Conservation (phyloP, 2,888 invertebrate species). For the Altica lythri region DNA sequence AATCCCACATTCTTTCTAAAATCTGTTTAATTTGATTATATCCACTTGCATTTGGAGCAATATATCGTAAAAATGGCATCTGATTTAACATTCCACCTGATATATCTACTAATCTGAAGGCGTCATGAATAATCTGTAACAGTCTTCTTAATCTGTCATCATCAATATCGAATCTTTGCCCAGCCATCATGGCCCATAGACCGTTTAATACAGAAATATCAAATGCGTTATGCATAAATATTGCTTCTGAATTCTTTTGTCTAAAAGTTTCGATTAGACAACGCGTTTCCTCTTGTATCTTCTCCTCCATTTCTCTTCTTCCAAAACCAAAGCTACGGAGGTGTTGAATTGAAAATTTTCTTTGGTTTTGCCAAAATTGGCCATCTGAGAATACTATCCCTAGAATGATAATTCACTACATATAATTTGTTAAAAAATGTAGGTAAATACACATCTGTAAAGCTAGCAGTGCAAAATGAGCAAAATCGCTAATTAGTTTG, state of each 20-base stretch:
- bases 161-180: slow-evolving; percentile 62
- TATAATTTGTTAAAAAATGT: no score
- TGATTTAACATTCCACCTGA: slow-evolving; percentile 72
- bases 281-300: slow-evolving; percentile 63
- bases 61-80: slow-evolving; percentile 68
- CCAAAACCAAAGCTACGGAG: slow-evolving; percentile 69
- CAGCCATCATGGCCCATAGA: slow-evolving; percentile 73
- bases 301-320: slow-evolving; percentile 64
- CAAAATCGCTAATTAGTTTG: no score
- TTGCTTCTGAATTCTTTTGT: slow-evolving; percentile 50
- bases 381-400: slow-evolving; percentile 75
- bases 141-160: slow-evolving; percentile 63
- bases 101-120: slow-evolving; percentile 67
- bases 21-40: slow-evolving; percentile 62
- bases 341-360: slow-evolving; percentile 69
- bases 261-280: slow-evolving; percentile 60
- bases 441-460: no score
- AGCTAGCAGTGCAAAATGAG: no score
- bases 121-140: slow-evolving; percentile 64
- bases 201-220: slow-evolving; percentile 70
- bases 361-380: slow-evolving; percentile 66
- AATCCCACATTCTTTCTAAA: slow-evolving; percentile 61
- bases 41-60: slow-evolving; percentile 68
- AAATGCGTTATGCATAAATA: slow-evolving; percentile 57
- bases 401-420: slow-evolving; percentile 45